Conservation (phyloP, 2,888 invertebrate genomes). For the Drosophila mulleri region DNA sequence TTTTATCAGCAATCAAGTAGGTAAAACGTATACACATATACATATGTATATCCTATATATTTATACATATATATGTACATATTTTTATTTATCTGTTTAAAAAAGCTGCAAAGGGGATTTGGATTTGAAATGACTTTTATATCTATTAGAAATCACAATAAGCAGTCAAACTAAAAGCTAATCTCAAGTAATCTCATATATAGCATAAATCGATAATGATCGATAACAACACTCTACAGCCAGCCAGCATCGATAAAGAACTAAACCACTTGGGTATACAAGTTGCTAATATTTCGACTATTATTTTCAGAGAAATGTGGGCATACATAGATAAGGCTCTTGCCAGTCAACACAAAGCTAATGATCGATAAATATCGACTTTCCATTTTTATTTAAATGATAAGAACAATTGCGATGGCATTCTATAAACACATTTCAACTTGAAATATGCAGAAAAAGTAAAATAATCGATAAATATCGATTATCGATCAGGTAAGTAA, state of each 20-base stretch:
- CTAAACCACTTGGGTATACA: no score
- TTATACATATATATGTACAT: not conserved
- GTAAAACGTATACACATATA: not conserved
- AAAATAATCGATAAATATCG: slow-evolving; percentile 6
- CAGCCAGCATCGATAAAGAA: not conserved
- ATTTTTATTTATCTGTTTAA: not conserved
- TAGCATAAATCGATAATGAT: not conserved
- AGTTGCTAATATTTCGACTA: not conserved
- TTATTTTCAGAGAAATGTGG: not conserved
- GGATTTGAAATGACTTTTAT: not conserved
- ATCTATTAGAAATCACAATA: not conserved
- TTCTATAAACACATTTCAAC: not conserved
- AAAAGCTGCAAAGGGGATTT: not conserved
- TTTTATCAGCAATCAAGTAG: not conserved
- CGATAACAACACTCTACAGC: not conserved
- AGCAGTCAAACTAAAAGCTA: not conserved
- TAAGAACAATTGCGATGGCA: not conserved
- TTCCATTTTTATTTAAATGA: not conserved
- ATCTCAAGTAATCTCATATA: not conserved
- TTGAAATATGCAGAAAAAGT: not conserved
- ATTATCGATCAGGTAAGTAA: not conserved
- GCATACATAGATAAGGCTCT: no score
- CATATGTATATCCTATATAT: no score
- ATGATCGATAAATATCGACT: not conserved
- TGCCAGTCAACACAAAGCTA: not conserved